phyloP scores from a whole-genome alignment of 2,113 vertebrate species.

The Romanogobio albipinnatus region DNA sequence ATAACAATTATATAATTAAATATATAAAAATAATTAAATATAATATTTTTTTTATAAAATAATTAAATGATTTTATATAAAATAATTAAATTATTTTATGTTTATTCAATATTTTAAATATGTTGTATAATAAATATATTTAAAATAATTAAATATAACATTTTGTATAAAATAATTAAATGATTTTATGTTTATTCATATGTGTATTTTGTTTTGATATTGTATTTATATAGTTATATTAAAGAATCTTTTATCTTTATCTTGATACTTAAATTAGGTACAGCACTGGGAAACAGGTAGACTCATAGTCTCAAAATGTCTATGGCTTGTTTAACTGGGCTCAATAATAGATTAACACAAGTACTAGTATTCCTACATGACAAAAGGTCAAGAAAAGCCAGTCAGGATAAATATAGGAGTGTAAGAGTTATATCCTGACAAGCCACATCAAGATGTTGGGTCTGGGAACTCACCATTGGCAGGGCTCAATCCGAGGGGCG shows the following conservation, averaged over 20 bases:
- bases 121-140: too few species aligned
- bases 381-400: background rate
- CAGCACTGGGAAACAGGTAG: background rate
- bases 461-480: too few species aligned
- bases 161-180: background rate
- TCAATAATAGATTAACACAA: background rate
- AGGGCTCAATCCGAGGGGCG: too few species aligned
- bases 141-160: too few species aligned
- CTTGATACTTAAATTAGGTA: background rate
- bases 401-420: background rate
- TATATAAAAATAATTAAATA: background rate
- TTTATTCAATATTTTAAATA: background rate
- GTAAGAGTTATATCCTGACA: background rate
- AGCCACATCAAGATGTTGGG: too few species aligned
- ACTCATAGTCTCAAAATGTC: background rate
- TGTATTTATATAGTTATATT: background rate
- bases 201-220: background rate
- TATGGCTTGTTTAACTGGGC: background rate
- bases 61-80: background rate
- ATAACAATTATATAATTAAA: background rate
- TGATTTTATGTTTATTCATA: background rate
- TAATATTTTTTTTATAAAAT: background rate
- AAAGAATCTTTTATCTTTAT: background rate
- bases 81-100: background rate
- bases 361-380: background rate